Percentiles rank a stretch among this genome's conserved stretches.
These are phyloP conservation scores for Monarcha castaneiventris DNA, from an alignment of 2,113 vertebrate genomes.

Conservation along the genomic window DNA sequence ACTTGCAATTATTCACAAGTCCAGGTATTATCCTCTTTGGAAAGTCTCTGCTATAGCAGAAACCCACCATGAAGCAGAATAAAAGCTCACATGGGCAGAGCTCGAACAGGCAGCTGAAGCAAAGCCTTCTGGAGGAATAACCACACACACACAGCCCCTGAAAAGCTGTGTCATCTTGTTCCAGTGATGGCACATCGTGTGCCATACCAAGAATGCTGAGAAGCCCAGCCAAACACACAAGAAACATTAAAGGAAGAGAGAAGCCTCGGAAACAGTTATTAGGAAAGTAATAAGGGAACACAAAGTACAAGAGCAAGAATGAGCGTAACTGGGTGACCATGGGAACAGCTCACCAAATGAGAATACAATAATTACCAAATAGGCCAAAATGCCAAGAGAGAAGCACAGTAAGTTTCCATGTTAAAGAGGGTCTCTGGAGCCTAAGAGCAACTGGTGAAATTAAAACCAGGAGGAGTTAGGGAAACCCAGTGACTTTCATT, in stretches of 20 bases:
- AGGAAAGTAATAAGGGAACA: conserved; percentile 9
- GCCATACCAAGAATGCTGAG: background rate
- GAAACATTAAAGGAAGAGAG: background rate
- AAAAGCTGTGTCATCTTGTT: background rate
- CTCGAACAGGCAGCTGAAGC: background rate
- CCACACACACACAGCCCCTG: background rate
- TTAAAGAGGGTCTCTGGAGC: background rate
- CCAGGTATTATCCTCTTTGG: background rate
- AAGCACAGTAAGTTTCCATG: background rate
- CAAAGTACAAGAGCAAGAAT: background rate
- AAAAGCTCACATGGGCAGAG: background rate
- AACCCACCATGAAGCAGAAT: background rate
- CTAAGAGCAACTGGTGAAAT: background rate
- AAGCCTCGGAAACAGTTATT: background rate
- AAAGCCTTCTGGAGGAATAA: background rate
- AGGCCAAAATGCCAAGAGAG: background rate
- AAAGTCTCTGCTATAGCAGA: background rate
- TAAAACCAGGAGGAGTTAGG: background rate
- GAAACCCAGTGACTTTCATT: background rate
- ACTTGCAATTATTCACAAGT: background rate
- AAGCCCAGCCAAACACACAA: conserved; percentile 47
- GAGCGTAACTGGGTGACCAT: background rate
- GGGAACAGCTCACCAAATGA: background rate
- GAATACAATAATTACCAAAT: background rate
- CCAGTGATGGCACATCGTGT: background rate